phyloP scores from a whole-genome alignment of 2,888 invertebrate genomes.

The Hypsopygia costalis region DNA sequence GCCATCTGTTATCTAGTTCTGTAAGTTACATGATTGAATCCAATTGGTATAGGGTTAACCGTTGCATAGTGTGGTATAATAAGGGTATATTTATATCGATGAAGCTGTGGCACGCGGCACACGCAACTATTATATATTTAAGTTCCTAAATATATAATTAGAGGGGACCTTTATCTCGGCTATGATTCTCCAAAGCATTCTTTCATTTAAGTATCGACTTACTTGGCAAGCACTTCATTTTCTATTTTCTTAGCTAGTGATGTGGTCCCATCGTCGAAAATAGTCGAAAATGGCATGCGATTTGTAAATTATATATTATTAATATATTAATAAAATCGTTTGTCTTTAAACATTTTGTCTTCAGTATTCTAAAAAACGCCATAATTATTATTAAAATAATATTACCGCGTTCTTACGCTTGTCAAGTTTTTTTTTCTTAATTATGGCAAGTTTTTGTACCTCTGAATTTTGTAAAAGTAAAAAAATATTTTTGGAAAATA shows the following conservation, averaged over 20 bases:
- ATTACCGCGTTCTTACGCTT: too few relatives aligned
- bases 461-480: too few relatives aligned
- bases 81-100: slow-evolving; percentile 11
- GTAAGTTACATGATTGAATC: slow-evolving; percentile 11
- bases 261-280: too few relatives aligned
- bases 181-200: slow-evolving; percentile 68
- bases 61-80: too few relatives aligned
- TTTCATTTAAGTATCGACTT: slow-evolving; percentile 18
- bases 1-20: slow-evolving; percentile 23
- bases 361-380: too few relatives aligned
- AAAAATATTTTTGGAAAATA: too few relatives aligned
- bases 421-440: slow-evolving; percentile 8
- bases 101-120: slow-evolving; percentile 8
- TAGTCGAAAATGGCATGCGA: too few relatives aligned
- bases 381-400: too few relatives aligned
- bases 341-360: too few relatives aligned
- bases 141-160: slow-evolving; percentile 62
- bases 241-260: background rate
- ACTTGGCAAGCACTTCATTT: slow-evolving; percentile 7
- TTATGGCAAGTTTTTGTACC: too few relatives aligned
- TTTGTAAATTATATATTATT: too few relatives aligned
- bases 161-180: slow-evolving; percentile 49
- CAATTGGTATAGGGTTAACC: slow-evolving; percentile 7
- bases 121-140: slow-evolving; percentile 55
- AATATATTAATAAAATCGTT: too few relatives aligned